These are phyloP conservation scores for Nyctereutes procyonoides DNA, from an alignment of 2,113 vertebrate genomes.

Conservation along the genomic window DNA sequence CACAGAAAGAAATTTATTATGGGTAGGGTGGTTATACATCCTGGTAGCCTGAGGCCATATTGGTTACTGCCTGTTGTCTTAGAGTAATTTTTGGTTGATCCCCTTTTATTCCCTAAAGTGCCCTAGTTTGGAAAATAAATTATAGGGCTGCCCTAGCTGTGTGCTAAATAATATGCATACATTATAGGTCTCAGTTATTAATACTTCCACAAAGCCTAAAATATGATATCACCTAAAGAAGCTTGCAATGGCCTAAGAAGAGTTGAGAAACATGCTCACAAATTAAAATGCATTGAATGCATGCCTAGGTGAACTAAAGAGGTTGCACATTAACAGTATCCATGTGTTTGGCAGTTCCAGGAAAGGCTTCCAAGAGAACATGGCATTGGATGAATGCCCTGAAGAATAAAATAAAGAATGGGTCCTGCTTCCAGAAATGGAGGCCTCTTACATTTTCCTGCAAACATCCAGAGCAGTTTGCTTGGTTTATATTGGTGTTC, in stretches of 20 bases:
- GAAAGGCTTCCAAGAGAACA: neutral
- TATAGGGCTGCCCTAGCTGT: neutral
- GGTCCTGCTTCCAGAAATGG: neutral
- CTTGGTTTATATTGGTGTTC: neutral
- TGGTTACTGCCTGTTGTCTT: neutral
- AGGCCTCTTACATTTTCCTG: neutral
- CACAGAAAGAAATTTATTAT: neutral
- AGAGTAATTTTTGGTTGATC: neutral
- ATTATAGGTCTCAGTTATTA: neutral
- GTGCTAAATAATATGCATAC: neutral
- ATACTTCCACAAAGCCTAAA: neutral
- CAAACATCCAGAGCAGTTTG: too few relatives aligned
- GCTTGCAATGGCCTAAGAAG: neutral
- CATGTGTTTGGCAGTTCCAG: too few relatives aligned
- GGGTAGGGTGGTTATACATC: neutral
- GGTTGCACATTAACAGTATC: too few relatives aligned
- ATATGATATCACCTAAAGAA: neutral
- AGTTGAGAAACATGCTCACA: neutral
- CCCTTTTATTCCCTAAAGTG: neutral
- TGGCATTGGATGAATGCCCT: neutral
- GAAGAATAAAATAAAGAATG: neutral
- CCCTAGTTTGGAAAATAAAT: slow-evolving; percentile 32
- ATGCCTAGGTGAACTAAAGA: neutral
- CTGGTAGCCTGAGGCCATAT: neutral
- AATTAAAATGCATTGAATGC: neutral